Conservation (phyloP, 2,797 vertebrate genomes). For the Acanthurus tractus region DNA sequence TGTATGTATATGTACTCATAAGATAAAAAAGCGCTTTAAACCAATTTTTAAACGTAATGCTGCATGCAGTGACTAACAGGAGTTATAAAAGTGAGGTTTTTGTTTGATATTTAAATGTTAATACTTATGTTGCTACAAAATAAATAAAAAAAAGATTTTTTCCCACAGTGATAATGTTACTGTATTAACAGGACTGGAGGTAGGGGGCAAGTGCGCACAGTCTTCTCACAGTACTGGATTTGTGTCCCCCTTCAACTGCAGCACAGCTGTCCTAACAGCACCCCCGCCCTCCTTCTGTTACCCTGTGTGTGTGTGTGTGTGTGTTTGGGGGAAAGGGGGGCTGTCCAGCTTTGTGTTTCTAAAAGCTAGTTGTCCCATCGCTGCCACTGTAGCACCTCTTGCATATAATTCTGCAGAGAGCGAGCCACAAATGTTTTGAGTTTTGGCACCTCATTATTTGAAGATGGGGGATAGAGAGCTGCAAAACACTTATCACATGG, state of each 20-base stretch:
- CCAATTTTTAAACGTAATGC: background rate
- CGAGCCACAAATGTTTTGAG: conserved; percentile 28
- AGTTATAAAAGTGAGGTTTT: background rate
- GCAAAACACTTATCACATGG: conserved; percentile 42
- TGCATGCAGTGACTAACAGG: background rate
- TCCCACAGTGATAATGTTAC: conserved; percentile 1
- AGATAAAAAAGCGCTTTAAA: too few relatives aligned
- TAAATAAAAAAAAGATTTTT: background rate
- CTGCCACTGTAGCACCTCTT: conserved; percentile 44
- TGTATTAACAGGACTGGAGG: conserved; percentile 18
- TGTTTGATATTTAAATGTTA: conserved; percentile 3
- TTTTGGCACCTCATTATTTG: conserved; percentile 32
- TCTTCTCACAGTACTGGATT: conserved; percentile 61
- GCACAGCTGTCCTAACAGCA: conserved; percentile 81
- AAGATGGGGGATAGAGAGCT: conserved; percentile 22
- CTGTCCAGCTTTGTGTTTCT: conserved; percentile 56
- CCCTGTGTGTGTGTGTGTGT: conserved; percentile 31
- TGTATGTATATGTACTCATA: background rate
- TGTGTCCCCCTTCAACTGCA: conserved; percentile 68
- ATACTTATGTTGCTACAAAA: background rate
- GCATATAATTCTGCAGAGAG: conserved; percentile 34
- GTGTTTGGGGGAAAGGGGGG: background rate
- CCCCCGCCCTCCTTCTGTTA: conserved; percentile 57
- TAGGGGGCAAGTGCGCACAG: conserved; percentile 36
- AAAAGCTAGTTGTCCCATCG: conserved; percentile 53